Evolutionary conservation across 1,140 invertebrate species (phyloP), one percentile per base, ranked within the genome.

Genomic region (Lepidurus packardi): DNA sequence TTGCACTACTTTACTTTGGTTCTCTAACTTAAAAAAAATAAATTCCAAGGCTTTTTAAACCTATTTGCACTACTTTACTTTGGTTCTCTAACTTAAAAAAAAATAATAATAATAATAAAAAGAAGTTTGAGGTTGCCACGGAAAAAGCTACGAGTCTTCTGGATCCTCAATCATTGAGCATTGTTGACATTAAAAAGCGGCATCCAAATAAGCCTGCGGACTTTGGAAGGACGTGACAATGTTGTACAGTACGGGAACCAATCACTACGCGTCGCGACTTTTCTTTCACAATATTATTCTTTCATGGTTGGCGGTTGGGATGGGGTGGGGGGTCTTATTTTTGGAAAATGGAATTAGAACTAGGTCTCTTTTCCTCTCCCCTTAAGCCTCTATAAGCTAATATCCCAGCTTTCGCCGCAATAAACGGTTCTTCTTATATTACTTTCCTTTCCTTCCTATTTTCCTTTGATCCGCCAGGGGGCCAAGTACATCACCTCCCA

Each of bases 241-340:
- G 21, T 65, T 21, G 53, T 16, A n/a, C 53, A 65, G 16, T 21
- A 34, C 8, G 21, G 13, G 53, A 65, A 65, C 53, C 53, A 65
- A 65, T 65, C 53, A 65, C 53, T 65, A 16, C 8, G 53, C 53
- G 53, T 4, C 8, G 53, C 53, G 53, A 65, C 53, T 65, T 65
- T 65, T 65, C 53, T 65, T 65, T 65, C 53, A 65, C 21, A 65
- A 65, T 65, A 65, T 65, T 65, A 65, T 65, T 65, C 53, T 65
- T 65, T 65, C 53, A 65, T 65, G 53, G 9, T 65, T 65, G 16
- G 53, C 53, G 16, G 13, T 13, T 47, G 53, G 53, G 53, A 7
- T 65, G 21, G 53, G 53, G 53, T 34, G 34, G n/a, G 53, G 7
- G 16, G 6, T 65, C 53, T 21, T 21, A 13, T 65, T 9, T 7